A percentile compares a stretch with the other conserved stretches of the same genome.
Evolutionary conservation across 2,797 vertebrate species (phyloP).

Genomic region (Euphonia xanthogaster): DNA sequence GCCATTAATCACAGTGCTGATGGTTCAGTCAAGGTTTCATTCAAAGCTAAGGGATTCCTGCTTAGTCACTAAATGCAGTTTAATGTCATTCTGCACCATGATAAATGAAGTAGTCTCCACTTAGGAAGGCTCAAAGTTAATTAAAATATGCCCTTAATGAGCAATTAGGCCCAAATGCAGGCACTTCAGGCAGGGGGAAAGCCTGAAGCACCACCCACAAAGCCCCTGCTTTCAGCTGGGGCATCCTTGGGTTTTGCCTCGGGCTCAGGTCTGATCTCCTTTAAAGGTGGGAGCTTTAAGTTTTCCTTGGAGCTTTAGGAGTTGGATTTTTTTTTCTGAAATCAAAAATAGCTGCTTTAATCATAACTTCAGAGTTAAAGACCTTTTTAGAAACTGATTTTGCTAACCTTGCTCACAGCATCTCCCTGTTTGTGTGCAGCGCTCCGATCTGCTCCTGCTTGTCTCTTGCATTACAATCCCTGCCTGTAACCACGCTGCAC

Average conservation of each 20-base stretch:
- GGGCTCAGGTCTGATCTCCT: neutral
- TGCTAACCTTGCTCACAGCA: neutral
- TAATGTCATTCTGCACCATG: neutral
- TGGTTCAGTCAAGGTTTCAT: neutral
- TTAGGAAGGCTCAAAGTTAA: conserved; percentile 1
- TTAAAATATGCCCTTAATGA: neutral
- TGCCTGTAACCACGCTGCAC: accelerated
- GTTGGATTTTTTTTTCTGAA: neutral
- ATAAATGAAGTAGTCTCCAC: neutral
- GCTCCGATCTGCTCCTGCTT: neutral
- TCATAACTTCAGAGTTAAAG: neutral
- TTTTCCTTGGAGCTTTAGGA: neutral
- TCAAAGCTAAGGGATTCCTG: neutral
- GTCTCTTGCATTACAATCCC: accelerated
- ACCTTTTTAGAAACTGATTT: neutral
- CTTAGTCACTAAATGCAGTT: neutral
- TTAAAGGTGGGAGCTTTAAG: neutral
- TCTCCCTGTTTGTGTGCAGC: neutral
- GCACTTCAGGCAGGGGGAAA: neutral
- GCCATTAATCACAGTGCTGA: neutral
- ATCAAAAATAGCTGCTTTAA: neutral
- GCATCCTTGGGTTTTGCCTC: neutral
- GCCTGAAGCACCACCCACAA: neutral
- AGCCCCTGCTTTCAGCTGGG: neutral
- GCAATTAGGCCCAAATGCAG: neutral